Percentiles rank a stretch among this genome's conserved stretches.
Evolutionary conservation across 2,888 invertebrate genomes (phyloP).

Genomic region (Helobdella robusta): DNA sequence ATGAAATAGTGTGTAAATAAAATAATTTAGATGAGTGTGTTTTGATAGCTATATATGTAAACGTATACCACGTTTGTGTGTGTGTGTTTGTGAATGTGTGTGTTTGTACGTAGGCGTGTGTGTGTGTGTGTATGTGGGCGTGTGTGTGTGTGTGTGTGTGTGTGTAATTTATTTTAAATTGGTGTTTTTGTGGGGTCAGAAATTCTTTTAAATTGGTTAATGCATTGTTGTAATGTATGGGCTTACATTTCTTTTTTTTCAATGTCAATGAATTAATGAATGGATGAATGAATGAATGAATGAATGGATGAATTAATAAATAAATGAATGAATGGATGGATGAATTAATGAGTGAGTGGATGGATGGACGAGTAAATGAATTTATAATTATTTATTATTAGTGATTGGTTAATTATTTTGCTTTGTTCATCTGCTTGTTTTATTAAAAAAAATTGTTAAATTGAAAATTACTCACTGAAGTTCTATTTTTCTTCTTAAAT

Average conservation of each 20-base stretch:
- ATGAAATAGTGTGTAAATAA: neutral
- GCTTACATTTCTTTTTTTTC: too few species aligned
- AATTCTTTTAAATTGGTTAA: too few species aligned
- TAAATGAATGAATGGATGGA: too few species aligned
- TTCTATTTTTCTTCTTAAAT: neutral
- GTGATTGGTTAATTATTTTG: slow-evolving; percentile 1
- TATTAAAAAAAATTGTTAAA: neutral
- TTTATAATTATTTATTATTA: neutral
- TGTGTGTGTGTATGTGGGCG: neutral
- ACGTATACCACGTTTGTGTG: neutral
- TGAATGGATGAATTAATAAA: too few species aligned
- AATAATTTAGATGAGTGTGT: neutral
- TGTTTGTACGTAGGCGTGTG: neutral
- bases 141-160: slow-evolving; percentile 13
- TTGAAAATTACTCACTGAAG: neutral
- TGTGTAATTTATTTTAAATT: too few species aligned
- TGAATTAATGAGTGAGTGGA: too few species aligned
- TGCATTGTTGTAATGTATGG: too few species aligned
- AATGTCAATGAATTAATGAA: too few species aligned
- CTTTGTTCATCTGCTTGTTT: neutral
- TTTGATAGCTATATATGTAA: neutral
- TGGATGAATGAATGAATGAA: too few species aligned
- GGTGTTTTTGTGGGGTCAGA: too few species aligned
- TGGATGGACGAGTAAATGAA: too few species aligned
- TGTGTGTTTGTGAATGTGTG: neutral